Conservation (phyloP, 2,888 invertebrate species). For the Drosophila parthenogenetica region DNA sequence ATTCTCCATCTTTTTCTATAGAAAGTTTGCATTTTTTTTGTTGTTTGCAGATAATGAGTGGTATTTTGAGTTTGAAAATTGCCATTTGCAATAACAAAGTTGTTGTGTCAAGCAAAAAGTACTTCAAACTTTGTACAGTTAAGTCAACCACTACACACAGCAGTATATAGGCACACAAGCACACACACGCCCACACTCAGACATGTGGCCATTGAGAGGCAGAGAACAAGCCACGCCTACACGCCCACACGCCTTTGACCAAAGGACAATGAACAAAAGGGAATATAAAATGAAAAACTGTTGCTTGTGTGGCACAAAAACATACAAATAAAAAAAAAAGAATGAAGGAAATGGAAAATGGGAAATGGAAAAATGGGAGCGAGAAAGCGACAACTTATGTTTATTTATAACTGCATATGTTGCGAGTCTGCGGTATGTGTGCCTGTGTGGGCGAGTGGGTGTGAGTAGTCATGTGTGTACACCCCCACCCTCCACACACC, state of each 20-base stretch:
- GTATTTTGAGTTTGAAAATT: constrained; percentile 33
- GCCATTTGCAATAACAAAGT: constrained; percentile 31
- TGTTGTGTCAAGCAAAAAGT: constrained; percentile 37
- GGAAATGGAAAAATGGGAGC: constrained; percentile 37
- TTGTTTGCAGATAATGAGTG: constrained; percentile 29
- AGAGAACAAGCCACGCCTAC: constrained; percentile 31
- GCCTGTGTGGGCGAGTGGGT: constrained; percentile 37
- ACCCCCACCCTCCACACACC: constrained; percentile 12
- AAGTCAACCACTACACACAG: constrained; percentile 34
- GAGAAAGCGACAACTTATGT: constrained; percentile 67
- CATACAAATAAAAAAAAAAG: constrained; percentile 24
- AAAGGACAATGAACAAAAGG: constrained; percentile 40
- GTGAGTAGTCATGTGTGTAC: constrained; percentile 23
- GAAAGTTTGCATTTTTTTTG: neutral
- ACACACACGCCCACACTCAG: neutral
- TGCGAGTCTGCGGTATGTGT: constrained; percentile 28
- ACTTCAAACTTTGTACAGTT: constrained; percentile 55
- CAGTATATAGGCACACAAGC: neutral
- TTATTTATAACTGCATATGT: constrained; percentile 73
- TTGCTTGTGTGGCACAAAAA: constrained; percentile 48
- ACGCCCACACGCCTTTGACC: constrained; percentile 50
- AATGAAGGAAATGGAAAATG: constrained; percentile 22
- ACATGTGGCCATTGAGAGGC: constrained; percentile 22
- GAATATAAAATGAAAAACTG: constrained; percentile 54
- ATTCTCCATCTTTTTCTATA: neutral